Percentiles rank a stretch among this genome's conserved stretches.
These are phyloP conservation scores for Diachasma alloeum DNA, from an alignment of 1,140 invertebrate genomes.

Conservation along the genomic window DNA sequence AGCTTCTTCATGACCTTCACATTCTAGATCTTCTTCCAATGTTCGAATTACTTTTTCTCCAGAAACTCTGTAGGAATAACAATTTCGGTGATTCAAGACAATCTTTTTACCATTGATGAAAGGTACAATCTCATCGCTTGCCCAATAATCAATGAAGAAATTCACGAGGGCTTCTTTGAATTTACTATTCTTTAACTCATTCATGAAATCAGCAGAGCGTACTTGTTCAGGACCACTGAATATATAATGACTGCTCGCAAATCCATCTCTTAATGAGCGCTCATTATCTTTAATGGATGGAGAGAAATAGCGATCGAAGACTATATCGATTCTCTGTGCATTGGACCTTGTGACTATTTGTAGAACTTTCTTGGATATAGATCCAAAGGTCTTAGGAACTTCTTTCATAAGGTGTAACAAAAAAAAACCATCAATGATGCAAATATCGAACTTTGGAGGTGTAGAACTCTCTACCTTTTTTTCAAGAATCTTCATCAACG, in stretches of 20 bases:
- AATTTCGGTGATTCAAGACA: conserved; percentile 37
- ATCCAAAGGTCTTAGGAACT: conserved; percentile 37
- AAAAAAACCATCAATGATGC: conserved; percentile 38
- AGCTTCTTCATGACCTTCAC: conserved; percentile 43
- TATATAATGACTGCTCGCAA: neutral
- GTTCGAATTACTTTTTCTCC: conserved; percentile 32
- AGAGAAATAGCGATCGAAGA: conserved; percentile 38
- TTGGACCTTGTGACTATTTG: conserved; percentile 17
- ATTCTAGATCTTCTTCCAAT: conserved; percentile 36
- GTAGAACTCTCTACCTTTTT: neutral
- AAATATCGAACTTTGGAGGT: conserved; percentile 25
- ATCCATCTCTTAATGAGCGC: conserved; percentile 11
- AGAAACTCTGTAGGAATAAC: conserved; percentile 30
- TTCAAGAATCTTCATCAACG: conserved; percentile 33
- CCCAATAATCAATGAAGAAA: conserved; percentile 46
- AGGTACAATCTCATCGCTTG: conserved; percentile 34
- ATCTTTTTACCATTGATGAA: conserved; percentile 43
- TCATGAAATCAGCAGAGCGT: conserved; percentile 40
- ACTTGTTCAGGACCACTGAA: conserved; percentile 36
- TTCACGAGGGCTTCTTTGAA: conserved; percentile 47
- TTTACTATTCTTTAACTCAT: conserved; percentile 43
- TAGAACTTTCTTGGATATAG: conserved; percentile 40
- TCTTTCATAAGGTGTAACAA: conserved; percentile 35
- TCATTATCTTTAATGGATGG: conserved; percentile 42
- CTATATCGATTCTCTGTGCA: conserved; percentile 28